phyloP scores from a whole-genome alignment of 1,140 invertebrate species.

The Brachionus plicatilis region DNA sequence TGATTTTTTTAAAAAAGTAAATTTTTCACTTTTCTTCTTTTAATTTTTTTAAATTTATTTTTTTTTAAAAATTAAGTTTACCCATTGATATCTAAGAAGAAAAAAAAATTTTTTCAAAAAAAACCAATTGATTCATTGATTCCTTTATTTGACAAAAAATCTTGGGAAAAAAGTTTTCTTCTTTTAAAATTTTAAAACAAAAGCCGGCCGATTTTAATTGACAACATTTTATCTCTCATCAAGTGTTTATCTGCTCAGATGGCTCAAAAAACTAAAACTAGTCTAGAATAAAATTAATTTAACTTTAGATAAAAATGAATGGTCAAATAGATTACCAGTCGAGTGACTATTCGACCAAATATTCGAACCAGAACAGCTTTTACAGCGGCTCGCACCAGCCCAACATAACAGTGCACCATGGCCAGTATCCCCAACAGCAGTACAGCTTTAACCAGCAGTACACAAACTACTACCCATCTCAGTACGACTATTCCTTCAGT shows the following conservation, averaged over 20 bases:
- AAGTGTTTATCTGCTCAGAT: not conserved
- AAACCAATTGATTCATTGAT: no score
- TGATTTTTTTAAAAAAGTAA: no score
- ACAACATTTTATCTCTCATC: not conserved
- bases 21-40: no score
- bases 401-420: not conserved
- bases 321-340: constrained; percentile 28
- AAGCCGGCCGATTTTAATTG: no score
- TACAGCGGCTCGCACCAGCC: not conserved
- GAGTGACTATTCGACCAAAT: not conserved
- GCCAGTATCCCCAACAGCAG: not conserved
- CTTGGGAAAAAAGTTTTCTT: no score
- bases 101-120: no score
- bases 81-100: no score
- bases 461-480: constrained; percentile 3
- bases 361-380: not conserved
- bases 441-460: not conserved
- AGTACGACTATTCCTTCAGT: not conserved
- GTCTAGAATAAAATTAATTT: not conserved
- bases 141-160: no score
- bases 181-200: no score
- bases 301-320: constrained; percentile 23
- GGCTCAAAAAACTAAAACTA: not conserved
- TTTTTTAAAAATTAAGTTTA: no score
- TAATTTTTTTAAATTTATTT: no score